phyloP scores from a whole-genome alignment of 2,888 invertebrate species.

The Archips crataeganus region DNA sequence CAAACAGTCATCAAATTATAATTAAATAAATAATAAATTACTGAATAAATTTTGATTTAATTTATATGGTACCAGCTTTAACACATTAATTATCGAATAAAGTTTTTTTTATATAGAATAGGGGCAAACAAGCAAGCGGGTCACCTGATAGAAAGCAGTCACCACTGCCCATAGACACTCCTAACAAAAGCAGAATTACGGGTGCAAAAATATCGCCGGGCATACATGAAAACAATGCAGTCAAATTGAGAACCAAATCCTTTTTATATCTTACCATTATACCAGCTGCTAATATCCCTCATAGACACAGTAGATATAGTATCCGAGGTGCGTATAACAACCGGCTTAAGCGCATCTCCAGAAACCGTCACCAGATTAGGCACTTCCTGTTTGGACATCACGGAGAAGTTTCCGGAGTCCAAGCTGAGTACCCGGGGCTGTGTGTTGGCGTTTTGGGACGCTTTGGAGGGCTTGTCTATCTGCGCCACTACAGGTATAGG shows the following conservation, averaged over 20 bases:
- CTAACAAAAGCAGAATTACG: too few relatives aligned
- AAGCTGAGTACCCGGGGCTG: conserved; percentile 73
- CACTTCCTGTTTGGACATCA: conserved; percentile 70
- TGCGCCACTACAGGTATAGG: conserved; percentile 75
- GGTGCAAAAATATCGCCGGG: too few relatives aligned
- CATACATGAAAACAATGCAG: too few relatives aligned
- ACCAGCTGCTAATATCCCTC: conserved; percentile 89
- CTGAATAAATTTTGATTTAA: too few relatives aligned
- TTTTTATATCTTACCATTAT: conserved; percentile 74
- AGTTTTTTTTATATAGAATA: too few relatives aligned
- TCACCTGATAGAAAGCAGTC: too few relatives aligned
- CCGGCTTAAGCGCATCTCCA: conserved; percentile 71
- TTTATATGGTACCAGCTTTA: too few relatives aligned
- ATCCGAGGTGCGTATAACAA: conserved; percentile 72
- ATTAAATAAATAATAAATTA: too few relatives aligned
- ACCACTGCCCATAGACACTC: too few relatives aligned
- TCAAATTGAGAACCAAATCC: not conserved
- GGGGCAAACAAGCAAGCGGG: too few relatives aligned
- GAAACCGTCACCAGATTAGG: conserved; percentile 68
- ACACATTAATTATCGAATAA: too few relatives aligned
- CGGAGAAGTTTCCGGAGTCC: conserved; percentile 78
- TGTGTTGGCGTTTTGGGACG: conserved; percentile 63
- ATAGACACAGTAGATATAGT: conserved; percentile 83
- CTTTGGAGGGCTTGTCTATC: conserved; percentile 70
- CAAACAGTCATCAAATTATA: too few relatives aligned